These are phyloP conservation scores for Thelaira solivaga DNA, from an alignment of 2,888 invertebrate genomes.

Conservation along the genomic window DNA sequence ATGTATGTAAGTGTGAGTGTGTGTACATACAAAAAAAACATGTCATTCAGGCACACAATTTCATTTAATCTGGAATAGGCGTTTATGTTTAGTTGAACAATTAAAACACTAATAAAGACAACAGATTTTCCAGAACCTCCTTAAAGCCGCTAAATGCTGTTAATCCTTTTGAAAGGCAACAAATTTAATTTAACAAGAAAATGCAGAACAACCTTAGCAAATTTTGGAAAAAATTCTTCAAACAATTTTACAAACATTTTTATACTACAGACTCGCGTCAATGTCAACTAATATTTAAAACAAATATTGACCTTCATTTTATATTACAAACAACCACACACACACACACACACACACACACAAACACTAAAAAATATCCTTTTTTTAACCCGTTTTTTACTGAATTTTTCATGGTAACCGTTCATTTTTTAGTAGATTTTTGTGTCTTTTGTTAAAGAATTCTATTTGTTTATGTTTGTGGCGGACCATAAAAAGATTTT, in stretches of 20 bases:
- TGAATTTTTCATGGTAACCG: slow-evolving; percentile 24
- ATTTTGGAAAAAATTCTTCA: slow-evolving; percentile 15
- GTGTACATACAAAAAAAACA: neutral
- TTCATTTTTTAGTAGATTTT: neutral
- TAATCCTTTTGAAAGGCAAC: slow-evolving; percentile 51
- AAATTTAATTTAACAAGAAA: neutral
- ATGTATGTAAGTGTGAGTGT: neutral
- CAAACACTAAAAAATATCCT: neutral
- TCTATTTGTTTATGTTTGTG: neutral
- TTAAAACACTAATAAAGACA: slow-evolving; percentile 50
- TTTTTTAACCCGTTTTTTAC: slow-evolving; percentile 36
- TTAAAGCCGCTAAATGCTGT: slow-evolving; percentile 28
- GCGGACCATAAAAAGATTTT: neutral
- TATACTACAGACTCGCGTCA: neutral
- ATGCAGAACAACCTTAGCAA: neutral
- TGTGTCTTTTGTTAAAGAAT: slow-evolving; percentile 1
- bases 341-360: neutral
- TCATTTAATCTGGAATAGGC: slow-evolving; percentile 49
- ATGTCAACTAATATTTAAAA: slow-evolving; percentile 27
- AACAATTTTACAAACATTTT: slow-evolving; percentile 23
- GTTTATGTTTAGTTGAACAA: slow-evolving; percentile 55
- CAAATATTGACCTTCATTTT: slow-evolving; percentile 21
- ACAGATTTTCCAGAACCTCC: slow-evolving; percentile 11
- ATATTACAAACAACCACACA: neutral
- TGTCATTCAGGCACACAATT: neutral